Evolutionary conservation across 2,888 invertebrate species (phyloP).

Genomic region (Sipunculus nudus): DNA sequence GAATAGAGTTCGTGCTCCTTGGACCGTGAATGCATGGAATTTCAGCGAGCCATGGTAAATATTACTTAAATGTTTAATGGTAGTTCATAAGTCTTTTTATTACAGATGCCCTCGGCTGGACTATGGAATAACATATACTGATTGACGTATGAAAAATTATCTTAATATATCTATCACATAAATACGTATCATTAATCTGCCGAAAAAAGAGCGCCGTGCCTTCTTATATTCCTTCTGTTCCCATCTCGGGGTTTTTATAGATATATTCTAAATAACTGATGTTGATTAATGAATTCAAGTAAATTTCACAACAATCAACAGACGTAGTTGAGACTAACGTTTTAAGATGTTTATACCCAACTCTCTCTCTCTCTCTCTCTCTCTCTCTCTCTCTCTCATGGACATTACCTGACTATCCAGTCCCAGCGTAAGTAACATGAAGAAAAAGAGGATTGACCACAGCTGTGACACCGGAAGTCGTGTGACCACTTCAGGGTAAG

Average conservation of each 20-base stretch:
- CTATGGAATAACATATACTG: not conserved
- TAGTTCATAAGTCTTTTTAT: not conserved
- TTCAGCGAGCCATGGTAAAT: not conserved
- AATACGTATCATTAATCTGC: not conserved
- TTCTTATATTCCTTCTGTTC: too few species aligned
- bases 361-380: too few species aligned
- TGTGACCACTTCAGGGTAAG: slow-evolving; percentile 58
- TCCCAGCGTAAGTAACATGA: slow-evolving; percentile 42
- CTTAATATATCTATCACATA: not conserved
- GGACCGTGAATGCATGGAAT: too few species aligned
- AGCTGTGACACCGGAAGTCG: slow-evolving; percentile 52
- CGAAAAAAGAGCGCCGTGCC: too few species aligned
- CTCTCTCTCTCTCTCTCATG: too few species aligned
- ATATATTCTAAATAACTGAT: too few species aligned
- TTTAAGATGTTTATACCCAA: too few species aligned
- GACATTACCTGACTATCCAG: slow-evolving; percentile 41
- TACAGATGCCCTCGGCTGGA: not conserved
- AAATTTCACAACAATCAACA: too few species aligned
- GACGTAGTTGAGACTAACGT: too few species aligned
- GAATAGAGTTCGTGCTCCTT: too few species aligned
- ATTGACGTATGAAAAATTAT: not conserved
- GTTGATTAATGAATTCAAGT: too few species aligned
- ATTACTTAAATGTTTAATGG: not conserved
- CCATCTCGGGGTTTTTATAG: too few species aligned
- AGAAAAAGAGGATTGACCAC: slow-evolving; percentile 57